A percentile compares a stretch with the other conserved stretches of the same genome.
Conservation (phyloP, 92 coral and sea anemone species). For the Epizoanthus fatuus region DNA sequence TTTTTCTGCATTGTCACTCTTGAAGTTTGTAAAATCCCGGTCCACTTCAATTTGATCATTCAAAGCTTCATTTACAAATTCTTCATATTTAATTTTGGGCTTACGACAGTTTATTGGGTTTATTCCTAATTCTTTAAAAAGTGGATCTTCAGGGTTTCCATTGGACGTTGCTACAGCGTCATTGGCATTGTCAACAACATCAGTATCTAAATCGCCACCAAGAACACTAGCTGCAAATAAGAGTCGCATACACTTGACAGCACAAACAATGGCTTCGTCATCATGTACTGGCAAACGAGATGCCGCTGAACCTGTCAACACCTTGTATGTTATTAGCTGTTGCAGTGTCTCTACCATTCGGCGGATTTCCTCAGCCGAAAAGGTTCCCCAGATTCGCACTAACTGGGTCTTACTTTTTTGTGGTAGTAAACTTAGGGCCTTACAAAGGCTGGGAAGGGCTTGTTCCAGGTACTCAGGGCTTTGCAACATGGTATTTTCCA, state of each 20-base stretch:
- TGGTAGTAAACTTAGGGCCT: constrained; percentile 84
- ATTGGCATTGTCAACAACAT: constrained; percentile 42
- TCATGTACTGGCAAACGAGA: constrained; percentile 80
- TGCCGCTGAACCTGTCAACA: constrained; percentile 91
- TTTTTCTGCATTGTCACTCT: constrained; percentile 70
- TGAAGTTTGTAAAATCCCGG: constrained; percentile 83
- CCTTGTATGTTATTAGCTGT: constrained; percentile 92
- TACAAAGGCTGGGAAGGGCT: constrained; percentile 94
- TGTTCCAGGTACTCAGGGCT: constrained; percentile 95
- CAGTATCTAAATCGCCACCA: constrained; percentile 75
- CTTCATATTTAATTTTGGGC: constrained; percentile 75
- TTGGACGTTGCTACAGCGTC: not conserved
- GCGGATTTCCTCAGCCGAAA: constrained; percentile 72
- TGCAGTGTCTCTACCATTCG: constrained; percentile 93
- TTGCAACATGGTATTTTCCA: constrained; percentile 94
- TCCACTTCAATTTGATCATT: constrained; percentile 91
- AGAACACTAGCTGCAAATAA: constrained; percentile 82
- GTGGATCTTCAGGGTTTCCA: constrained; percentile 63
- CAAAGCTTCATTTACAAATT: constrained; percentile 88
- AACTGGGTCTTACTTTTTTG: constrained; percentile 72
- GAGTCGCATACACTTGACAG: constrained; percentile 88
- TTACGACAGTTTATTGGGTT: constrained; percentile 71
- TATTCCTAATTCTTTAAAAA: constrained; percentile 69
- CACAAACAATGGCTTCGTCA: constrained; percentile 86
- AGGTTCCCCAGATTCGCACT: constrained; percentile 86